Evolutionary conservation across 2,888 invertebrate genomes (phyloP).

Genomic region (Agrochola macilenta): DNA sequence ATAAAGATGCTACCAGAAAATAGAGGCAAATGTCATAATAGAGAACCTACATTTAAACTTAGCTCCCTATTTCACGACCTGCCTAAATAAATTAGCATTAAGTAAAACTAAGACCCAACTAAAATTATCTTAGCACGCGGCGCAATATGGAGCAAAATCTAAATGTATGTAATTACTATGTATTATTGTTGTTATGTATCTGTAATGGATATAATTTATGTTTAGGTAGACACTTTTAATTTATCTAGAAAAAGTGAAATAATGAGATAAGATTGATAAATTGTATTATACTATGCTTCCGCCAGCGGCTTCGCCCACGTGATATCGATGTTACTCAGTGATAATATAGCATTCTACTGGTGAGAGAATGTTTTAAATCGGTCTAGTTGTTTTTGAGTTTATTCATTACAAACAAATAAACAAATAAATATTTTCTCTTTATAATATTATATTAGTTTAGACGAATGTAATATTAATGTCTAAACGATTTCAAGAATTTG

Average conservation of each 20-base stretch:
- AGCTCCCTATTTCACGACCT: neutral
- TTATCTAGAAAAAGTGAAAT: too few species aligned
- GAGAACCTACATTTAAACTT: neutral
- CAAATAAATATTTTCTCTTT: too few species aligned
- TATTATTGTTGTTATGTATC: too few species aligned
- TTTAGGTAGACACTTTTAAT: neutral
- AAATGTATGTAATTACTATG: too few species aligned
- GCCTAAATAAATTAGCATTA: conserved; percentile 13
- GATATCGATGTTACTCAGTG: too few species aligned
- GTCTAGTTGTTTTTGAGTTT: too few species aligned
- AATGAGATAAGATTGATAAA: neutral
- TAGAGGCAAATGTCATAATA: neutral
- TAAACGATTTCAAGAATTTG: neutral
- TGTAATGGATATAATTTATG: neutral
- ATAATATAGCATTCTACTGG: too few species aligned
- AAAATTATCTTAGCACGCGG: neutral
- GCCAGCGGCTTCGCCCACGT: too few species aligned
- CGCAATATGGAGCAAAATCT: conserved; percentile 8
- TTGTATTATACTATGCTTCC: neutral
- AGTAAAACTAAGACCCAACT: neutral
- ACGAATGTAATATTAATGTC: neutral
- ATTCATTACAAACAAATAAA: too few species aligned
- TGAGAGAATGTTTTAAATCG: too few species aligned
- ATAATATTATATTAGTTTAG: too few species aligned
- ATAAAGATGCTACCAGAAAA: neutral